phyloP scores from a whole-genome alignment of 2,113 vertebrate genomes.

The Ovis aries region ARS-UI_Ramb_v3.0 NC_056056.1:68843501-68844000 shows the following conservation, averaged over 20 bases:
- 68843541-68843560: neutral
- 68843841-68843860: neutral
- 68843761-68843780: conserved; percentile 49
- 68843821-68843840: neutral
- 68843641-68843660: neutral
- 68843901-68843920: neutral
- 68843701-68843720: neutral
- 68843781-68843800: neutral
- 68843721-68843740: neutral
- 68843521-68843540: neutral
- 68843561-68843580: neutral
- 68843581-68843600: neutral
- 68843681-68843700: neutral
- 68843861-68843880: neutral
- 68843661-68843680: conserved; percentile 8
- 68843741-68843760: conserved; percentile 43
- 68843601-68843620: neutral
- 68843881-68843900: neutral
- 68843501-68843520: neutral
- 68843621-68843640: neutral
- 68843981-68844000: neutral
- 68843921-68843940: neutral
- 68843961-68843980: conserved; percentile 13
- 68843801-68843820: neutral
- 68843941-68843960: neutral